Percentiles rank a stretch among this genome's conserved stretches.
These are phyloP conservation scores for Synergus umbraculus DNA, from an alignment of 2,888 invertebrate species.

Conservation along the genomic window DNA sequence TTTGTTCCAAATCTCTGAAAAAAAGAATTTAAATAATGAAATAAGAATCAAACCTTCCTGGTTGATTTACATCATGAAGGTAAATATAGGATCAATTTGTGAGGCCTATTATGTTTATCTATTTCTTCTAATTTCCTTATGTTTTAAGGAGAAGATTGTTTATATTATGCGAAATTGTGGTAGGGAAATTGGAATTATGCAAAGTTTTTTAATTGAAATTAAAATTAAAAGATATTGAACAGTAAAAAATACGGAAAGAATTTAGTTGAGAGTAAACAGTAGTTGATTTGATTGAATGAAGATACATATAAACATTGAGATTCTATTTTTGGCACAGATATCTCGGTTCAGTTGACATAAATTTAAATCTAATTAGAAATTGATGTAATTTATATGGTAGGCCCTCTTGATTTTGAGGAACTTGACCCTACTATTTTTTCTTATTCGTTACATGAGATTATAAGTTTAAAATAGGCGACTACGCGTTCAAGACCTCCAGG, in stretches of 20 bases:
- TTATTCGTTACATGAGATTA: conserved; percentile 12
- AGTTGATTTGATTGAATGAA: not conserved
- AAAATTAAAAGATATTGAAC: too few species aligned
- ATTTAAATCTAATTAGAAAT: not conserved
- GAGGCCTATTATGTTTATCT: not conserved
- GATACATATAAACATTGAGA: not conserved
- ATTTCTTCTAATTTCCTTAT: too few species aligned
- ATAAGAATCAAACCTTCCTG: not conserved
- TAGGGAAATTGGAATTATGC: too few species aligned
- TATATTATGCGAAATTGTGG: too few species aligned
- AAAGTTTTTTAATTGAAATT: too few species aligned
- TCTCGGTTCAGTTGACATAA: not conserved
- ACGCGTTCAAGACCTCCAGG: conserved; percentile 1
- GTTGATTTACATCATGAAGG: conserved; percentile 34
- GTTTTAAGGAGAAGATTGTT: too few species aligned
- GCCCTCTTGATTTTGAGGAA: conserved; percentile 16
- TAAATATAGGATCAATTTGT: conserved; percentile 4
- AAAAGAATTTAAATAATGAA: conserved; percentile 5
- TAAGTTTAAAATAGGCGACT: conserved; percentile 23
- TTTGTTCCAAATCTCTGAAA: not conserved
- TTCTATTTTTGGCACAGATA: not conserved
- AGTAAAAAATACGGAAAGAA: too few species aligned
- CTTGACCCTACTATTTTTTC: conserved; percentile 7
- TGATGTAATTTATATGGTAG: conserved; percentile 9
- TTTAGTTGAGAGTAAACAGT: not conserved